These are phyloP conservation scores for Globia sparganii DNA, from an alignment of 2,888 invertebrate genomes.

Conservation along the genomic window DNA sequence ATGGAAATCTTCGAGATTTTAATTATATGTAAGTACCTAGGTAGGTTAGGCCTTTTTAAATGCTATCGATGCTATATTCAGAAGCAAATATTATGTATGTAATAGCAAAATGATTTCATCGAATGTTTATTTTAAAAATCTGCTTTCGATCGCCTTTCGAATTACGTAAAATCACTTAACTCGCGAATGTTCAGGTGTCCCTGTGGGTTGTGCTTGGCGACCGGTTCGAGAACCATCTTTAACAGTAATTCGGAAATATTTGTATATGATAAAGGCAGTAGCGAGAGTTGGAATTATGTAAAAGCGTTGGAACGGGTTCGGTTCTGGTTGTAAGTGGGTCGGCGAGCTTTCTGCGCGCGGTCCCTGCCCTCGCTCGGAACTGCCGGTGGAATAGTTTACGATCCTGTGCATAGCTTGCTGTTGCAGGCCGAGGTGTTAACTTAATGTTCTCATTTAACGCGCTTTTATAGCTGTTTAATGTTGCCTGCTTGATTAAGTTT, in stretches of 20 bases:
- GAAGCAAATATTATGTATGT: constrained; percentile 35
- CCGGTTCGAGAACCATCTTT: constrained; percentile 58
- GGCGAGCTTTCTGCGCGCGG: constrained; percentile 80
- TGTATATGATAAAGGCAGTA: constrained; percentile 64
- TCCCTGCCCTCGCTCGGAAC: constrained; percentile 71
- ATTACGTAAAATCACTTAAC: constrained; percentile 58
- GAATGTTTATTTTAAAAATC: constrained; percentile 48
- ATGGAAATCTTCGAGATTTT: constrained; percentile 19
- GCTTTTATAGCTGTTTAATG: constrained; percentile 44
- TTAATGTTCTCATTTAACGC: constrained; percentile 39
- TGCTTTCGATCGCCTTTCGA: constrained; percentile 58
- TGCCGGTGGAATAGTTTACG: constrained; percentile 59
- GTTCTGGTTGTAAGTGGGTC: constrained; percentile 79
- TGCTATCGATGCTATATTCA: constrained; percentile 43
- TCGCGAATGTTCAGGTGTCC: constrained; percentile 37
- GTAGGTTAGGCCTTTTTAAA: constrained; percentile 41
- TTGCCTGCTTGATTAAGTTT: constrained; percentile 36
- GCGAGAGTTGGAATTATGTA: constrained; percentile 77
- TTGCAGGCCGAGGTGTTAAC: constrained; percentile 44
- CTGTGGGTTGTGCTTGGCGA: constrained; percentile 35
- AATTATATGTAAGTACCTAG: constrained; percentile 31
- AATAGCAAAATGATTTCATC: constrained; percentile 31
- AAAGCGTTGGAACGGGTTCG: constrained; percentile 71
- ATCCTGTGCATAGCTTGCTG: constrained; percentile 50
- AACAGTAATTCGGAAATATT: constrained; percentile 62